Percentiles rank a stretch among this genome's conserved stretches.
Evolutionary conservation across 1,140 invertebrate genomes (phyloP).

Genomic region (Melanaphis sacchari): DNA sequence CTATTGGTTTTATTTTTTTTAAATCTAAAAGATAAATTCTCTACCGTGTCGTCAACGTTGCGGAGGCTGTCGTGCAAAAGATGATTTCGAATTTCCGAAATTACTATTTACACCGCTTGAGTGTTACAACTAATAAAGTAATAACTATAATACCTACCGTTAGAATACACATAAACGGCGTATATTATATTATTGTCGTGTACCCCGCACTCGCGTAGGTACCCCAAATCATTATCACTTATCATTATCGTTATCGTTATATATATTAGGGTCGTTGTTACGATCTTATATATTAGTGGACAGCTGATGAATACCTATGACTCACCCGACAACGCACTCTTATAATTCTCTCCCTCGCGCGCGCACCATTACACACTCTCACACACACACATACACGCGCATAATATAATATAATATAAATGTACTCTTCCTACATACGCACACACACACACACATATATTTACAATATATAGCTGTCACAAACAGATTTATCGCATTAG

Average conservation of each 20-base stretch:
- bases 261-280: constrained; percentile 9
- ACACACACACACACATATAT: neutral
- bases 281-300: constrained; percentile 25
- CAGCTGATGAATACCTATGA: constrained; percentile 52
- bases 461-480: constrained; percentile 5
- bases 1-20: neutral
- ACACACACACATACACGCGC: neutral
- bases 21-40: neutral
- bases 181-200: neutral
- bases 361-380: neutral
- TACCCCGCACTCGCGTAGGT: neutral
- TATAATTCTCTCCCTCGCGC: constrained; percentile 13
- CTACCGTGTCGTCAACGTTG: neutral
- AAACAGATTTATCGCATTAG: constrained; percentile 30
- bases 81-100: neutral
- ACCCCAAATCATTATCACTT: constrained; percentile 6
- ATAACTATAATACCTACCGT: neutral
- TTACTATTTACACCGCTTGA: neutral
- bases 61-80: too few relatives aligned
- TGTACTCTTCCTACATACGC: neutral
- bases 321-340: neutral
- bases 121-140: neutral
- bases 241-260: constrained; percentile 16
- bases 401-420: constrained; percentile 9
- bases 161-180: neutral